Base-by-base conservation (phyloP, 2,113 vertebrate species). In the Dipodomys merriami region DNA sequence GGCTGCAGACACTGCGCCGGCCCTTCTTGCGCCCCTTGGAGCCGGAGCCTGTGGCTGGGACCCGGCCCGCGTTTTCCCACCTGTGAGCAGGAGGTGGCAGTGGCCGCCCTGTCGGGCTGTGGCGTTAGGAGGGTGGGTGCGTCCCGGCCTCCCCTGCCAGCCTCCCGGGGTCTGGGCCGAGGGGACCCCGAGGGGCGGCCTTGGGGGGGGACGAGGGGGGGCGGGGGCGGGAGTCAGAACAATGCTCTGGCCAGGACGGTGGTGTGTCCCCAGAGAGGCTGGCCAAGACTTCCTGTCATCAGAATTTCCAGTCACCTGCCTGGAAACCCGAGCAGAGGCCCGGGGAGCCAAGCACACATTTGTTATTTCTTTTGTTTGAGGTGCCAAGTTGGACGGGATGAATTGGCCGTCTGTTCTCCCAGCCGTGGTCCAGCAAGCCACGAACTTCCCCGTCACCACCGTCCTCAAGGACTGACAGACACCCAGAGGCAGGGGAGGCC, bases 331-430 rank as follows among this genome's bases (percentile, higher is more conserved):
- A 94, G 97, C 98, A 97, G 97, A 96, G 97, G 97, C 97, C 98
- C 89, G 97, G 95, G 96, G 94, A 97, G 97, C 96, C 97, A 97
- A 98, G 96, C 95, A 97, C 97, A 96, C 95, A 97, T 39, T 39
- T 39, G 39, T 98, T 98, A 97, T 98, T 98, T 97, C 98, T 97
- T 98, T 98, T 98, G 97, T 97, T 96, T 1, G 35, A 96, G 96
- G 96, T 97, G 97, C 98, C 98, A 98, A 95, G 96, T 97, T 96
- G 23, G 29, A 92, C 97, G 94, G 96, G 97, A 98, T 98, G 98
- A 98, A 98, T 98, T 97, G 97, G 94, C 98, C 97, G 98, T 98
- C 98, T 98, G 98, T 98, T 98, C 96, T 98, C 95, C 91, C 96
- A 96, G 97, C 30, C 3, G 89, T 0, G 4, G 64, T 94, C 97